A percentile compares a stretch with the other conserved stretches of the same genome.
Conservation (phyloP, 2,113 vertebrate species). For the Struthidea cinerea region DNA sequence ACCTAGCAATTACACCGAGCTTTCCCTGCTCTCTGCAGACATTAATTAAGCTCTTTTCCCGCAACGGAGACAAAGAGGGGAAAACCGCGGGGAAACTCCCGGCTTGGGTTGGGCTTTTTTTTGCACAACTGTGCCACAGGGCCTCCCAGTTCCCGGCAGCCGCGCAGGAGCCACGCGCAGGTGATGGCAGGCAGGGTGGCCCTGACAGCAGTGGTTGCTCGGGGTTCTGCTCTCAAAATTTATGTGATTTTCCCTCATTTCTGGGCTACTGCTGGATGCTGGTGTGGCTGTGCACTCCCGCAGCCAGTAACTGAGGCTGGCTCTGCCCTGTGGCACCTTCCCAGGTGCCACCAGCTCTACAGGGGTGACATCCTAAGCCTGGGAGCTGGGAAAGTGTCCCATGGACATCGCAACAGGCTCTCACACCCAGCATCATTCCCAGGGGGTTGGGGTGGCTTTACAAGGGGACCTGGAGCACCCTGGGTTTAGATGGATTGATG, state of each 20-base stretch:
- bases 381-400: background rate
- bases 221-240: background rate
- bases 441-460: background rate
- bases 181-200: background rate
- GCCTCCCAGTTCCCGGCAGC: background rate
- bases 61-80: conserved; percentile 28
- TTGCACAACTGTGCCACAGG: background rate
- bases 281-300: fast-evolving
- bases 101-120: background rate
- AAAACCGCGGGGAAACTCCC: background rate
- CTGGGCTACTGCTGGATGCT: background rate
- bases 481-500: too few species aligned
- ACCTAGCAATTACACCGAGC: conserved; percentile 48
- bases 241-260: background rate
- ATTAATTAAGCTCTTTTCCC: conserved; percentile 40
- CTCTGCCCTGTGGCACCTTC: background rate
- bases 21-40: conserved; percentile 3
- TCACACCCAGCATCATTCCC: background rate
- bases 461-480: background rate
- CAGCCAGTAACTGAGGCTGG: fast-evolving
- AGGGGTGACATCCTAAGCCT: background rate
- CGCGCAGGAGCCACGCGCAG: fast-evolving
- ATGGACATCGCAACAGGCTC: fast-evolving
- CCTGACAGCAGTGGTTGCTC: fast-evolving
- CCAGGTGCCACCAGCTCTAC: background rate